Evolutionary conservation across 2,113 vertebrate genomes (phyloP).

Genomic region (Nanorana parkeri): DNA sequence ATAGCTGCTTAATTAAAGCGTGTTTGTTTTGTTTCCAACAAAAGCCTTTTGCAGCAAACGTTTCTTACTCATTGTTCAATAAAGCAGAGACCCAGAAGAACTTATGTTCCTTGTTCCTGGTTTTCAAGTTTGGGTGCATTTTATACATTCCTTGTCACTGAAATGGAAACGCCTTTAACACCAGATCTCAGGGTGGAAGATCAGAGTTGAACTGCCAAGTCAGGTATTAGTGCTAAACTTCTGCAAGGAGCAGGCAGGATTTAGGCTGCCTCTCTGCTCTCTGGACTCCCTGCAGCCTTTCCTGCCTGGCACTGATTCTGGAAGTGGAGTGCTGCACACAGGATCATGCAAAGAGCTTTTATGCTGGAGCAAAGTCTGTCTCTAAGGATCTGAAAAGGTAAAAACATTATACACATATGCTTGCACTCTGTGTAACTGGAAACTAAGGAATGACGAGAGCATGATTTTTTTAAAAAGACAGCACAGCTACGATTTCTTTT

Average conservation of each 20-base stretch:
- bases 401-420: background rate
- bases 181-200: constrained; percentile 69
- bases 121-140: constrained; percentile 80
- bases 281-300: background rate
- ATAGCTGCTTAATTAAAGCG: constrained; percentile 19
- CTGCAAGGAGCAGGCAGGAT: background rate
- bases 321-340: background rate
- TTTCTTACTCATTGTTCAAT: constrained; percentile 56
- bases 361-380: constrained; percentile 14
- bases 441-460: background rate
- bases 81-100: constrained; percentile 55
- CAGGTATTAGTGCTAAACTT: background rate
- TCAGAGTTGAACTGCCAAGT: constrained; percentile 55
- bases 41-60: constrained; percentile 55
- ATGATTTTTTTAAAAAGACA: no score
- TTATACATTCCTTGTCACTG: constrained; percentile 78
- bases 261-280: background rate
- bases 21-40: constrained; percentile 47
- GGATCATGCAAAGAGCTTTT: constrained; percentile 30
- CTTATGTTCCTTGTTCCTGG: constrained; percentile 78
- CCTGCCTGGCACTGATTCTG: background rate
- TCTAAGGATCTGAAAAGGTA: constrained; percentile 42
- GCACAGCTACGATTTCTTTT: no score
- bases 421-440: background rate
- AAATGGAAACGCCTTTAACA: constrained; percentile 73